Evolutionary conservation across 2,888 invertebrate genomes (phyloP).

Genomic region (Orchestes rusci): DNA sequence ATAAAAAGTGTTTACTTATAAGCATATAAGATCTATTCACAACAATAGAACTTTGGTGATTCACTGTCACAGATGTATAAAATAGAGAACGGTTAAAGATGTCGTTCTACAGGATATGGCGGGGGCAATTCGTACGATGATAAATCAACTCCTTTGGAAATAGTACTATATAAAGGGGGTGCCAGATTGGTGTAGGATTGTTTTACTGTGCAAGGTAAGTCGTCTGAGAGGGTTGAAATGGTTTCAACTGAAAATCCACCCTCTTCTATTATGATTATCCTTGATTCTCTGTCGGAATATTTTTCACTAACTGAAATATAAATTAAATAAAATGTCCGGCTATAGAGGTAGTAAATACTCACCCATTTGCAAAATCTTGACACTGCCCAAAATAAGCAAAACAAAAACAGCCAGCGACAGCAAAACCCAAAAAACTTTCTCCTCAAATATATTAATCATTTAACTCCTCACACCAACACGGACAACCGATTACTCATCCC

Average conservation of each 20-base stretch:
- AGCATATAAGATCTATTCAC: too few relatives aligned
- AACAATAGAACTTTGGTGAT: too few relatives aligned
- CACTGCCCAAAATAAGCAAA: constrained; percentile 8
- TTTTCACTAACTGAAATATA: constrained; percentile 1
- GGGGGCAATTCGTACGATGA: constrained; percentile 18
- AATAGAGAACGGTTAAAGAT: too few relatives aligned
- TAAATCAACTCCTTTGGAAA: constrained; percentile 6
- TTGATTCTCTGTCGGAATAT: neutral
- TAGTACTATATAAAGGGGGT: constrained; percentile 16
- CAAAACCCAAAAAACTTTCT: constrained; percentile 17
- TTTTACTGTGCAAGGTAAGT: constrained; percentile 12
- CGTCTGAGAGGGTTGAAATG: constrained; percentile 1
- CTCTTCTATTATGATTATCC: constrained; percentile 12
- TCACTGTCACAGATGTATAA: too few relatives aligned
- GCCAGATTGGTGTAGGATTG: constrained; percentile 18
- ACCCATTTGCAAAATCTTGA: constrained; percentile 17
- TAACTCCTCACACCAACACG: too few relatives aligned
- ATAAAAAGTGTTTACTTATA: too few relatives aligned
- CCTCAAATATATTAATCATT: constrained; percentile 17
- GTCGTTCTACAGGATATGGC: constrained; percentile 13
- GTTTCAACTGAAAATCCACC: constrained; percentile 8
- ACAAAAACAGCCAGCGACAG: constrained; percentile 7
- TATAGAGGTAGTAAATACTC: too few relatives aligned
- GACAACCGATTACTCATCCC: too few relatives aligned
- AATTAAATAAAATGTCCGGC: constrained; percentile 3